Evolutionary conservation across 2,113 vertebrate species (phyloP).

Genomic region (Dasypus novemcinctus): DNA sequence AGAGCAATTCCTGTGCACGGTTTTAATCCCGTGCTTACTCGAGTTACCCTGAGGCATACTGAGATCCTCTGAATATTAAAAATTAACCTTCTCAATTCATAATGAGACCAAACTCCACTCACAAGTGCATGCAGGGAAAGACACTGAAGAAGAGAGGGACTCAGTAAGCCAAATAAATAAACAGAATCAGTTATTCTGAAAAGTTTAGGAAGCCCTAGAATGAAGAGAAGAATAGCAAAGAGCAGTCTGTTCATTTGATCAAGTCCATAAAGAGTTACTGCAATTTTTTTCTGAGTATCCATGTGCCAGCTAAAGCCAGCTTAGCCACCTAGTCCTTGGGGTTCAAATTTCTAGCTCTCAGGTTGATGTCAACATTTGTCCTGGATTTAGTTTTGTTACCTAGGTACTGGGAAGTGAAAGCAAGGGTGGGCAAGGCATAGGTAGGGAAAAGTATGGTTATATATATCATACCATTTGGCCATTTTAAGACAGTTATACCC

Average conservation of each 20-base stretch:
- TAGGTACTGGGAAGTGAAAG: background rate
- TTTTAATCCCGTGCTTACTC: background rate
- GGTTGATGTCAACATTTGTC: background rate
- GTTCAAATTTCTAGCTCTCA: background rate
- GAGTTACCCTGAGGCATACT: background rate
- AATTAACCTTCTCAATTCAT: background rate
- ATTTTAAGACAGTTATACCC: background rate
- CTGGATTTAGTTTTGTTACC: background rate
- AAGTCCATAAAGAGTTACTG: background rate
- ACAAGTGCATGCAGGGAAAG: background rate
- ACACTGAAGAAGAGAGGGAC: background rate
- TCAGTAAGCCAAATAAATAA: background rate
- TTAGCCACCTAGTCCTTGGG: too few species aligned
- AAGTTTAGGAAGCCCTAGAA: background rate
- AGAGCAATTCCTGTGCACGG: background rate
- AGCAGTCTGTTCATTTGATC: background rate
- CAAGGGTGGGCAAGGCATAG: background rate
- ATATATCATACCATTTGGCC: too few species aligned
- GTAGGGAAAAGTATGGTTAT: background rate
- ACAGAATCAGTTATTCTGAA: background rate
- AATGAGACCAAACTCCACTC: background rate
- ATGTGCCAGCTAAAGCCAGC: background rate
- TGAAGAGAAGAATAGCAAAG: background rate
- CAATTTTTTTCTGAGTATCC: background rate
- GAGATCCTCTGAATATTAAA: conserved; percentile 11